These are phyloP conservation scores for Papilio gigon DNA, from an alignment of 2,888 invertebrate species.

Conservation along the genomic window DNA sequence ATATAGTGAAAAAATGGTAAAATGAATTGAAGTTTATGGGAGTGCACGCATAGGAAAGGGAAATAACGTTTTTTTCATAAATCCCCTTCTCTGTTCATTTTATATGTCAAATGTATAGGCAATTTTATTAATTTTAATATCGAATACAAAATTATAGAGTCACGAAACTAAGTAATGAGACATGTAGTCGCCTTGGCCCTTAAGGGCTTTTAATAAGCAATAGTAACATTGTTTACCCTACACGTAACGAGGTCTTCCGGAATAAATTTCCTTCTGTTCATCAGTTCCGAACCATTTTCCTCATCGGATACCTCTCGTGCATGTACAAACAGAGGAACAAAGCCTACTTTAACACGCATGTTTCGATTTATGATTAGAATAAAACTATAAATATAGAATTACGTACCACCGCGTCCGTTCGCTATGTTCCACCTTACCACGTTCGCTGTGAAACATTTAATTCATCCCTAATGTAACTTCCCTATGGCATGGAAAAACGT, in stretches of 20 bases:
- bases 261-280: slow-evolving; percentile 39
- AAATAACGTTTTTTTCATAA: too few species aligned
- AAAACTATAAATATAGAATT: background rate
- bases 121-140: background rate
- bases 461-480: too few species aligned
- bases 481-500: too few species aligned
- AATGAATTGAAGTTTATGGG: too few species aligned
- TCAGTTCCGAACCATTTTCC: slow-evolving; percentile 38
- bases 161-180: slow-evolving; percentile 35
- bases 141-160: background rate
- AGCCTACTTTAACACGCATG: slow-evolving; percentile 19
- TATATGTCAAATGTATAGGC: too few species aligned
- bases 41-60: too few species aligned
- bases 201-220: slow-evolving; percentile 35
- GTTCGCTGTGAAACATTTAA: too few species aligned
- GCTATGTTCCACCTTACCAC: too few species aligned
- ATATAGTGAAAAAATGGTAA: too few species aligned
- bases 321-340: slow-evolving; percentile 24
- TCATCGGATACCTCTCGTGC: slow-evolving; percentile 27
- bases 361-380: slow-evolving; percentile 20
- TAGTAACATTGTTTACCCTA: slow-evolving; percentile 35
- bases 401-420: too few species aligned
- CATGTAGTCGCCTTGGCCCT: slow-evolving; percentile 34
- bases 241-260: slow-evolving; percentile 39
- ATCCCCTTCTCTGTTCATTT: too few species aligned